These are phyloP conservation scores for Andrena minutula DNA, from an alignment of 2,888 invertebrate species.

Conservation along the genomic window DNA sequence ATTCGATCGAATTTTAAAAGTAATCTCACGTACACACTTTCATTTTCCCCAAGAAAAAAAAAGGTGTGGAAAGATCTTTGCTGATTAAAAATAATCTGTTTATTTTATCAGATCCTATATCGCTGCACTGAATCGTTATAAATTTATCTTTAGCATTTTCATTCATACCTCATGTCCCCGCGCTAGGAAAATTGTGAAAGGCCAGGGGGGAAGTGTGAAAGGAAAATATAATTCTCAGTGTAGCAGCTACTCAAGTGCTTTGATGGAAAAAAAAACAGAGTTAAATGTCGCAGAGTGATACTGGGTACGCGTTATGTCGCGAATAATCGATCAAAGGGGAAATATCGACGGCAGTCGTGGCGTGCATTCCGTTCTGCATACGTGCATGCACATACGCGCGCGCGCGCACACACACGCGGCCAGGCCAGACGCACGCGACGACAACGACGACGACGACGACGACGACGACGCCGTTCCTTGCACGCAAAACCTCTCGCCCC, in stretches of 20 bases:
- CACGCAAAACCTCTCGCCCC: slow-evolving; percentile 37
- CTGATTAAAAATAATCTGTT: slow-evolving; percentile 9
- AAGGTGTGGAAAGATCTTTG: slow-evolving; percentile 32
- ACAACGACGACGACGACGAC: too few relatives aligned
- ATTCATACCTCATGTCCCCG: slow-evolving; percentile 35
- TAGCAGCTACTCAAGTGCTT: background rate
- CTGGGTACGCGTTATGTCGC: slow-evolving; percentile 12
- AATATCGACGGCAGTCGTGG: slow-evolving; percentile 42
- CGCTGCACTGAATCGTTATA: slow-evolving; percentile 16
- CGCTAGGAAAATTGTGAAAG: background rate
- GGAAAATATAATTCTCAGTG: slow-evolving; percentile 16
- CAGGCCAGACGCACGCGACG: slow-evolving; percentile 1
- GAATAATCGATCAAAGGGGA: slow-evolving; percentile 54
- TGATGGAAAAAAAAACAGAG: background rate
- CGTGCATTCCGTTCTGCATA: background rate
- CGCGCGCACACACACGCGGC: background rate
- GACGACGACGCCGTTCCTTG: too few relatives aligned
- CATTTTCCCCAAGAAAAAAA: too few relatives aligned
- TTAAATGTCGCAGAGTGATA: slow-evolving; percentile 44
- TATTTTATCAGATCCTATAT: slow-evolving; percentile 22
- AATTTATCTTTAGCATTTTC: slow-evolving; percentile 44
- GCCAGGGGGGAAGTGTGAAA: background rate
- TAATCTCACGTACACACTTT: too few relatives aligned
- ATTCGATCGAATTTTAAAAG: too few relatives aligned
- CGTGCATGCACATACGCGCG: slow-evolving; percentile 9